Base-by-base conservation (phyloP, 2,888 invertebrate species). In the Cyclophora punctaria region DNA sequence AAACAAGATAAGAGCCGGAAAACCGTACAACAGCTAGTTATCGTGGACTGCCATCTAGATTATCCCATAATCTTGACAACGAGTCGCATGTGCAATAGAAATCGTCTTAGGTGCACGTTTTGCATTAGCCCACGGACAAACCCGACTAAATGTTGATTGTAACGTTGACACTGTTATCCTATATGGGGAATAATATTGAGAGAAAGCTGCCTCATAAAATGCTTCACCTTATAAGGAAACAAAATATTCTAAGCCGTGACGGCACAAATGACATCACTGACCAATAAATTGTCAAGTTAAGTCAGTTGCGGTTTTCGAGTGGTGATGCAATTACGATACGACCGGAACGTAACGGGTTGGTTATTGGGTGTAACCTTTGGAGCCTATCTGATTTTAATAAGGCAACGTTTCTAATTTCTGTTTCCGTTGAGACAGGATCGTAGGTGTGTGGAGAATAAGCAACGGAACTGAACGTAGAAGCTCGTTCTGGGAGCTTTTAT, bases 41-140 rank as follows among this genome's bases (percentile, higher is more conserved):
- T 52, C 51, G 57, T 57, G 62, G 59, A 57, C 52, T 51, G 53
- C 52, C 60, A 58, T 63, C 50, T 56, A 64, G 66, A 61, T 72
- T 63, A 75, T 71, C 69, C 56, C 54, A 57, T 71, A 73, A 73
- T 73, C 68, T 66, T 51, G 52, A 56, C 62, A 63, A 56, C 50
- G 54, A 60, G 60, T 60, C 56, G 65, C 63, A 59, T 67, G 69
- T 55, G 58, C 63, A 71, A 69, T 68, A 20, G 74, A 79, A 80
- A 80, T 71, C 76, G 64, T 69, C 67, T 59, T 37, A 73, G 73
- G 64, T 71, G 75, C 71, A 69, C 63, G 61, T 67, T 63, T 55
- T 50, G 56, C 59, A 59, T 55, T 59, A 61, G 60, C 62, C 49
- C 51, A 57, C 60, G 72, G 73, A 73, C 71, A 59, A 48, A 58